Conservation (phyloP, 2,888 invertebrate genomes). For the Fragum whitleyi region DNA sequence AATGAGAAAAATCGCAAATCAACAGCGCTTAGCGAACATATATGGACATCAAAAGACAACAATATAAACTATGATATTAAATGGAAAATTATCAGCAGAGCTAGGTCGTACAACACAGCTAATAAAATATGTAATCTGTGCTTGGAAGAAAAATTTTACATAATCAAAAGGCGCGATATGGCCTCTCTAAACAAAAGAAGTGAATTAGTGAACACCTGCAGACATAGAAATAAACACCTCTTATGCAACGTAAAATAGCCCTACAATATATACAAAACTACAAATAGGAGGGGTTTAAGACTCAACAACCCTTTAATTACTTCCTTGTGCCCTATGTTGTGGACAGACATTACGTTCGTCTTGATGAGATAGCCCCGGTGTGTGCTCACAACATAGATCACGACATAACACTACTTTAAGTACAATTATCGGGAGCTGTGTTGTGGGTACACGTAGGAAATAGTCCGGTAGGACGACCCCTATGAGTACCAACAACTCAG, state of each 20-base stretch:
- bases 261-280: neutral
- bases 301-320: neutral
- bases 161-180: conserved; percentile 1
- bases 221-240: neutral
- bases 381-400: neutral
- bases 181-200: conserved; percentile 1
- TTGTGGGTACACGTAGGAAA: neutral
- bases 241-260: neutral
- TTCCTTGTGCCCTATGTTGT: neutral
- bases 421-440: neutral
- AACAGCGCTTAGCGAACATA: neutral
- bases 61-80: neutral
- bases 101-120: neutral
- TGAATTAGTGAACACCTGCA: neutral
- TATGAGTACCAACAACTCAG: neutral
- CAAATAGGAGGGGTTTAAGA: neutral
- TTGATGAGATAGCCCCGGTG: neutral
- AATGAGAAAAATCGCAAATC: neutral
- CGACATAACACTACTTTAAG: neutral
- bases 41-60: neutral
- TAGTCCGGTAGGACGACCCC: neutral
- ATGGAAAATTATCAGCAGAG: neutral
- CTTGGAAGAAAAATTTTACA: neutral
- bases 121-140: neutral
- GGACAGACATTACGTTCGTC: neutral